Percentiles rank a stretch among this genome's conserved stretches.
Conservation (phyloP, 2,797 vertebrate species). For the Tragopan temminckii region DNA sequence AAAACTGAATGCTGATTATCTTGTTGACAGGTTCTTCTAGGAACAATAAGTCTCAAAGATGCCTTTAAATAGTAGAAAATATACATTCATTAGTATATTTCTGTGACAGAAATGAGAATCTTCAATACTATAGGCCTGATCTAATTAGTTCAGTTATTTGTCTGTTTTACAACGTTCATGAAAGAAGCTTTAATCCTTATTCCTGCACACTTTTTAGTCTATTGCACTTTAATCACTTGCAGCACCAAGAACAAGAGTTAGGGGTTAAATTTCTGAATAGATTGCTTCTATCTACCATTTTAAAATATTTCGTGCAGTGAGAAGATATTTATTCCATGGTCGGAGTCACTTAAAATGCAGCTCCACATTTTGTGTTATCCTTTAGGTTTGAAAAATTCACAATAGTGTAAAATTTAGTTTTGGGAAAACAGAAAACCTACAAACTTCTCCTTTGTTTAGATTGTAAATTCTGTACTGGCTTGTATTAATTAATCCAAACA, state of each 20-base stretch:
- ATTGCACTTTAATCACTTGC: constrained; percentile 40
- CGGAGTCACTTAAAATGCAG: background rate
- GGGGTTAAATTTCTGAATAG: background rate
- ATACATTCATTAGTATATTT: background rate
- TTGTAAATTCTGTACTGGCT: background rate
- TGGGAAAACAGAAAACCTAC: background rate
- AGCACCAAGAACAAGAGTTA: background rate
- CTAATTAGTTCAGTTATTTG: background rate
- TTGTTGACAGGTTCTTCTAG: background rate
- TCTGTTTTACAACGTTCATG: constrained; percentile 19
- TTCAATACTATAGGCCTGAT: background rate
- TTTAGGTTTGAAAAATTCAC: constrained; percentile 16
- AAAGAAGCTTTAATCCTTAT: background rate
- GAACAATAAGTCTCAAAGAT: background rate
- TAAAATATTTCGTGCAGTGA: background rate
- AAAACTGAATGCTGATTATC: background rate
- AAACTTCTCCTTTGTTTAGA: background rate
- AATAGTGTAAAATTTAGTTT: constrained; percentile 7
- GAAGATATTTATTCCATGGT: background rate
- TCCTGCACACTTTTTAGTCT: background rate
- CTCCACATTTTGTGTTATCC: background rate
- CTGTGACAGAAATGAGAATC: constrained; percentile 13
- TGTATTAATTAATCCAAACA: constrained; percentile 36
- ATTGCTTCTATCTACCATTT: constrained; percentile 8
- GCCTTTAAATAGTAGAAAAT: background rate